Base-by-base conservation (phyloP, 2,888 invertebrate species). In the Cerastoderma edule region DNA sequence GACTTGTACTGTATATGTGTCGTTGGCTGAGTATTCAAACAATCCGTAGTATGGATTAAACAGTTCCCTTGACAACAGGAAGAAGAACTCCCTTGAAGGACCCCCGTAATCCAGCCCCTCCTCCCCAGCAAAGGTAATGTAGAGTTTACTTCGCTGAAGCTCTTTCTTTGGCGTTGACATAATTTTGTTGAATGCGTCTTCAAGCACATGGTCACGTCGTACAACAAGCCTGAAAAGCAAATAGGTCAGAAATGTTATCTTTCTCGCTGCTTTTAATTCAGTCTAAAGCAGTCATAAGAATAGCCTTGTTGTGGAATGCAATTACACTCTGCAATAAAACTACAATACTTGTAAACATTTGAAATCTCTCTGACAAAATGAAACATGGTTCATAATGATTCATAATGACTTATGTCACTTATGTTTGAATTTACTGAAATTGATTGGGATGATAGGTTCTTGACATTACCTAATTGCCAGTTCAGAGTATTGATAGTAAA, bases 11-110 rank as follows among this genome's bases (percentile, higher is more conserved):
- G 98, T 99, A 92, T 99, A 99, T 0, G 98, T 98, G 91, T 99
- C 98, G 91, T 98, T 98, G 60, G 98, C 98, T 0, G 98, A 98
- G 93, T 99, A 99, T 93, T 99, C 99, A 93, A 99, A 99, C 75
- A 99, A 95, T 0, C 99, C 99, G 89, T 99, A 99, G 93, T 99
- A 99, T 0, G 99, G 99, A 94, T 99, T 99, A 94, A 99, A 99
- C 13, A 99, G 95, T 92, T 99, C 98, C 68, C 99, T 94, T 0
- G 98, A 99, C n/a, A 99, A 94, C 33, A 99, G 95, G 93, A 98
- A 99, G 95, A 99, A 99, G 94, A 99, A 98, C 94, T 99, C 99
- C 33, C 98, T 94, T 16, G 98, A 98, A 1, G 99, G 99, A 0
- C 99, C 99, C 56, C 99, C 99, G 93, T 99, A 99, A 94, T 99